These are phyloP conservation scores for Drosophila heteroneura DNA, from an alignment of 2,888 invertebrate species.

Conservation along the genomic window DNA sequence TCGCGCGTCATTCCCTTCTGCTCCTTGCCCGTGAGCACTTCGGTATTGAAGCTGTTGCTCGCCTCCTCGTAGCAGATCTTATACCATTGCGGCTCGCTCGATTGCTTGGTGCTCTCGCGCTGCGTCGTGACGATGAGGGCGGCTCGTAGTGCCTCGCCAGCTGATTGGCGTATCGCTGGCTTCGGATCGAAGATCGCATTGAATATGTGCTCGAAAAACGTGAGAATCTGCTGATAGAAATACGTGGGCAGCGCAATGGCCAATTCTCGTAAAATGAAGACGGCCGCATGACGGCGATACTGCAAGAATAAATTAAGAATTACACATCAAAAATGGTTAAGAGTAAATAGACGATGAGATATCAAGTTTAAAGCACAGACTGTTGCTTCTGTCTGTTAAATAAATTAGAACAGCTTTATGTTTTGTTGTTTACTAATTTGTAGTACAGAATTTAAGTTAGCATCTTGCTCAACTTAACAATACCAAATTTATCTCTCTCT, in stretches of 20 bases:
- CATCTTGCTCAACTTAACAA: not conserved
- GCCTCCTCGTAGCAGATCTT: conserved; percentile 97
- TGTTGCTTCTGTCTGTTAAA: not conserved
- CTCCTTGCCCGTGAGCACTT: conserved; percentile 88
- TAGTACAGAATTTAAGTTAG: not conserved
- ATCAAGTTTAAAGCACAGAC: not conserved
- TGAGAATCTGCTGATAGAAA: conserved; percentile 97
- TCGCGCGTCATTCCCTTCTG: conserved; percentile 92
- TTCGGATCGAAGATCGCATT: conserved; percentile 96
- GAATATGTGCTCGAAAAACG: conserved; percentile 97
- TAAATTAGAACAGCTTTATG: not conserved
- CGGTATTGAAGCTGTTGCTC: conserved; percentile 89
- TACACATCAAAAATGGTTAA: not conserved
- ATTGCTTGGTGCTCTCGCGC: conserved; percentile 97
- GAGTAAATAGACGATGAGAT: too few relatives aligned
- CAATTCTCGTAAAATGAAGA: conserved; percentile 95
- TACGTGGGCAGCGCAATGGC: conserved; percentile 98
- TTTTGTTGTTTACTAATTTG: not conserved
- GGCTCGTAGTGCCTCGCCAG: conserved; percentile 97
- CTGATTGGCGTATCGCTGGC: conserved; percentile 95
- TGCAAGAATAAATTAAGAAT: conserved; percentile 59
- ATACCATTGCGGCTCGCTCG: conserved; percentile 95
- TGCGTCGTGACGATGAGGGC: conserved; percentile 98
- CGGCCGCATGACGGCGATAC: conserved; percentile 96
- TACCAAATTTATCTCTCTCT: not conserved